Evolutionary conservation across 2,888 invertebrate genomes (phyloP).

Genomic region (Eristalis arbustorum): DNA sequence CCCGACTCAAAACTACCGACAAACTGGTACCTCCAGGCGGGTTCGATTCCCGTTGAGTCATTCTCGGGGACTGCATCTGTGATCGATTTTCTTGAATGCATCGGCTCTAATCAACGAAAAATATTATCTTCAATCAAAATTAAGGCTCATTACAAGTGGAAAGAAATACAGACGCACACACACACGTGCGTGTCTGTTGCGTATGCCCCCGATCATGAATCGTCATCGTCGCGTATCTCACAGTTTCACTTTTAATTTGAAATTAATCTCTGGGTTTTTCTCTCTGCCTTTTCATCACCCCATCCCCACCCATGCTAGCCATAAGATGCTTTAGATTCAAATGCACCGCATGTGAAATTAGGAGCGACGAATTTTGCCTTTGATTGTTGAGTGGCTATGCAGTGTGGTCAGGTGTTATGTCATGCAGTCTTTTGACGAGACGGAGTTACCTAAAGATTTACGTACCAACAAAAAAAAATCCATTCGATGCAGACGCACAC

Average conservation of each 20-base stretch:
- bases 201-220: background rate
- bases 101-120: background rate
- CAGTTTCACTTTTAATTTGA: slow-evolving; percentile 38
- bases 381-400: background rate
- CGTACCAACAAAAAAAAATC: background rate
- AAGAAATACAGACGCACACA: background rate
- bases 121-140: background rate
- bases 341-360: slow-evolving; percentile 37
- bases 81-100: background rate
- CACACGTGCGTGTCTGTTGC: slow-evolving; percentile 6
- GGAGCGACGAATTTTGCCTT: slow-evolving; percentile 48
- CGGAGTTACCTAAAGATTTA: slow-evolving; percentile 48
- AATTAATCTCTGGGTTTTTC: slow-evolving; percentile 23
- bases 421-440: slow-evolving; percentile 36
- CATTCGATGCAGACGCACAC: slow-evolving; percentile 7
- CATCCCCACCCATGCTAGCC: background rate
- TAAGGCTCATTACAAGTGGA: slow-evolving; percentile 11
- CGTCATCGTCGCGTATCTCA: slow-evolving; percentile 3
- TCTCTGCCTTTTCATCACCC: slow-evolving; percentile 4
- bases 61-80: background rate
- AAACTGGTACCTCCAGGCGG: background rate
- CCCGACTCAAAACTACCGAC: background rate
- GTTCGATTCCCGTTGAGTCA: background rate
- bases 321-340: background rate
- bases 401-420: slow-evolving; percentile 32